Evolutionary conservation across 2,888 invertebrate genomes (phyloP).

Genomic region (Dichetophora obliterata): DNA sequence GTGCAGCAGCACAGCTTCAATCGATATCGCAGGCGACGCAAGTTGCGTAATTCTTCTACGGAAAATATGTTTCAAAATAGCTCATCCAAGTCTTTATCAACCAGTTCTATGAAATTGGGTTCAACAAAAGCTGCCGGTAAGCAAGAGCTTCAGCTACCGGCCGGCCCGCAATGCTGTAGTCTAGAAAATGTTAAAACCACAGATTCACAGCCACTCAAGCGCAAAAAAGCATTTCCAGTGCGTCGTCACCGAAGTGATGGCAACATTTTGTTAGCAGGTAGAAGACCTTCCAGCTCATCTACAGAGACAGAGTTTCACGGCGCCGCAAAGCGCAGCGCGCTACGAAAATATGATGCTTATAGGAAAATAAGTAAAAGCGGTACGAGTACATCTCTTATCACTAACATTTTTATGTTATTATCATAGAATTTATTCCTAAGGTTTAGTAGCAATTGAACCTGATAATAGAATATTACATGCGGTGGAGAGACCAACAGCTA

Average conservation of each 20-base stretch:
- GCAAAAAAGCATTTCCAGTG: slow-evolving; percentile 47
- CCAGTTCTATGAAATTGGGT: slow-evolving; percentile 36
- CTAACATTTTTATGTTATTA: too few species aligned
- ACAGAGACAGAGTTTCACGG: slow-evolving; percentile 44
- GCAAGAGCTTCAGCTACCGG: not conserved
- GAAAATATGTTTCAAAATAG: slow-evolving; percentile 54
- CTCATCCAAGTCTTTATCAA: slow-evolving; percentile 44
- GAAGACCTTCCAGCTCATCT: slow-evolving; percentile 27
- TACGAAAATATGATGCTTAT: slow-evolving; percentile 9
- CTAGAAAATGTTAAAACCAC: slow-evolving; percentile 23
- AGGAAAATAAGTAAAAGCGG: slow-evolving; percentile 28
- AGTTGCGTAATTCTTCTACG: slow-evolving; percentile 57
- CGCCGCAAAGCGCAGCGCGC: not conserved
- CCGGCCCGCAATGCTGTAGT: slow-evolving; percentile 25
- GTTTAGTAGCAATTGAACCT: slow-evolving; percentile 17
- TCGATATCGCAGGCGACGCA: slow-evolving; percentile 60
- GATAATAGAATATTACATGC: not conserved
- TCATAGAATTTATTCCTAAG: not conserved
- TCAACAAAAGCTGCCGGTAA: slow-evolving; percentile 26
- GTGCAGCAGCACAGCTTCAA: slow-evolving; percentile 71
- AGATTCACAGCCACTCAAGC: slow-evolving; percentile 28
- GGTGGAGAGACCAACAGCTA: slow-evolving; percentile 15
- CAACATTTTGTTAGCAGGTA: slow-evolving; percentile 47
- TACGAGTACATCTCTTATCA: not conserved
- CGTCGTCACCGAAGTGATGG: slow-evolving; percentile 52